These are phyloP conservation scores for Bombus consobrinus DNA, from an alignment of 1,140 invertebrate genomes.

Conservation along the genomic window DNA sequence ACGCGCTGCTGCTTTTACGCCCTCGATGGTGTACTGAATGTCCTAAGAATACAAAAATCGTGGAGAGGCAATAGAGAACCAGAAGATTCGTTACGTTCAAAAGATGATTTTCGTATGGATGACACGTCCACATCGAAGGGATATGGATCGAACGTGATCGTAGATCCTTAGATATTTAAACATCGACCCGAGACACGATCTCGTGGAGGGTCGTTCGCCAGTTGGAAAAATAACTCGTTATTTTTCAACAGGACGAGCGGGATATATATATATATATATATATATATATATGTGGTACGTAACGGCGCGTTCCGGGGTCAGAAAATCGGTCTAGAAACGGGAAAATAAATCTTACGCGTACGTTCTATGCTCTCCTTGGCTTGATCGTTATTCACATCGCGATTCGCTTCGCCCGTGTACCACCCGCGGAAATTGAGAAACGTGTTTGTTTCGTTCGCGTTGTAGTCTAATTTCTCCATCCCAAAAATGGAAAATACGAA, in stretches of 20 bases:
- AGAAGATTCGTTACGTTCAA: not conserved
- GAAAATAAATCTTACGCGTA: conserved; percentile 21
- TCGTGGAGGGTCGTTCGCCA: not conserved
- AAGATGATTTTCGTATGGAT: not conserved
- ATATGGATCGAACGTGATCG: conserved; percentile 12
- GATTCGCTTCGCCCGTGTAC: not conserved
- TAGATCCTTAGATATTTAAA: conserved; percentile 14
- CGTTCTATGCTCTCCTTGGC: too few relatives aligned
- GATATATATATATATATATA: conserved; percentile 33
- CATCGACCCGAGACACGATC: not conserved
- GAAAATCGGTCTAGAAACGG: not conserved
- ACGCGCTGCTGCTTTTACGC: not conserved
- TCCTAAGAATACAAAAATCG: conserved; percentile 45
- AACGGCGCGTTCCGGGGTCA: not conserved
- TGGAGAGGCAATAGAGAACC: not conserved
- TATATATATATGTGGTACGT: conserved; percentile 35
- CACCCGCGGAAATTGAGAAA: not conserved
- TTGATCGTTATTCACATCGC: conserved; percentile 28
- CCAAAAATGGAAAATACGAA: not conserved
- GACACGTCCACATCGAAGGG: not conserved
- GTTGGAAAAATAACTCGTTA: not conserved
- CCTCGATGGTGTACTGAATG: conserved; percentile 1
- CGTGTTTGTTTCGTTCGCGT: not conserved
- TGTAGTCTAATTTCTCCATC: not conserved
- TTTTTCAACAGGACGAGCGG: not conserved